Base-by-base conservation (phyloP, 2,888 invertebrate genomes). In the Aphrophora alni region DNA sequence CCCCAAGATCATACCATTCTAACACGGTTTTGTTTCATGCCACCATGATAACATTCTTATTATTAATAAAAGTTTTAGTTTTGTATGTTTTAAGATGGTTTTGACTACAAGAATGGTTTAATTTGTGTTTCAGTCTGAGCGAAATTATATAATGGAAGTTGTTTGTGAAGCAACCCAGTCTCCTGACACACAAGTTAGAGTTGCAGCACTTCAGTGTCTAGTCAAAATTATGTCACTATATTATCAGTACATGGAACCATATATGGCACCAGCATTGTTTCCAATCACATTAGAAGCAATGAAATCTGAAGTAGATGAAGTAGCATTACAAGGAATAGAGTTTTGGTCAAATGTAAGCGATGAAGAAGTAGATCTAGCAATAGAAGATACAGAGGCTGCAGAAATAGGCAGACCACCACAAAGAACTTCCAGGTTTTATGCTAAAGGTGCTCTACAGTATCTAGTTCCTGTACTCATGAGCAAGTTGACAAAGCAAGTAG, bases 331-430 rank as follows among this genome's bases (percentile, higher is more conserved):
- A 90, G 99, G 99, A 84, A 99, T 99, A 88, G 99, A 99, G 89
- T 99, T 99, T 90, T 99, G 99, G 99, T 99, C 86, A 8, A 99
- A 98, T 86, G 98, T 99, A 0, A 98, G 99, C 87, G 99, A 99
- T 89, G 99, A 99, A 90, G 99, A 99, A 89, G 97, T 98, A 44
- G 98, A 98, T 89, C 90, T 99, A 84, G 93, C 95, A 0, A 95
- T 98, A 88, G 98, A 98, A 89, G 96, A 96, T 86, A 95, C 95
- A 71, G 99, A 99, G 89, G 98, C 99, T 14, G 92, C 92, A 59
- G 99, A 99, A 88, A 93, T 94, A 86, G 96, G 99, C n/a, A 92
- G 96, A 83, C 95, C 98, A n/a, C 99, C 99, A 25, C 92, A 94
- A 26, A 92, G 97, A 87, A 96, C 97, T 0, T 98, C 98, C 1